These are phyloP conservation scores for Meteorus cinctellus DNA, from an alignment of 2,888 invertebrate genomes.

Conservation along the genomic window DNA sequence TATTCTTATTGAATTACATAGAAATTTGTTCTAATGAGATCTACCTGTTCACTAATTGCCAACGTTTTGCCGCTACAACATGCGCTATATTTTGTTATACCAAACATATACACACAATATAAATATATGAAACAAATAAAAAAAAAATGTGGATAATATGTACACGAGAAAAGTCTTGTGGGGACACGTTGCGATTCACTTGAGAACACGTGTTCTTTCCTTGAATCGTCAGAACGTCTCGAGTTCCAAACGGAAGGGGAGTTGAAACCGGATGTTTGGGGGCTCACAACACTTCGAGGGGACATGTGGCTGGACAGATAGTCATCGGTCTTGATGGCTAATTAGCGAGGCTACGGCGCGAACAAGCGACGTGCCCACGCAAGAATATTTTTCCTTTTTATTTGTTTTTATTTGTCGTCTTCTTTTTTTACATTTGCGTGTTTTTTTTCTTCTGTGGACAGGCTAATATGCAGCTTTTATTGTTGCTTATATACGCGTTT, in stretches of 20 bases:
- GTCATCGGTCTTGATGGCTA: conserved; percentile 68
- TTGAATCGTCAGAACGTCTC: conserved; percentile 57
- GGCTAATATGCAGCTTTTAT: conserved; percentile 10
- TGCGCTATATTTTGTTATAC: not conserved
- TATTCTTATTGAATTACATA: not conserved
- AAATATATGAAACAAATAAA: not conserved
- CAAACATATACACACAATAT: not conserved
- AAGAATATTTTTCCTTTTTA: conserved; percentile 58
- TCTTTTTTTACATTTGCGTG: conserved; percentile 38
- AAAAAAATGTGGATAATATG: conserved; percentile 1
- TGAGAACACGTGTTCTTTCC: conserved; percentile 54
- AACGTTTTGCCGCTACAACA: conserved; percentile 9
- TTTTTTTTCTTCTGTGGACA: conserved; percentile 9
- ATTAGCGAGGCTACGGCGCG: conserved; percentile 67
- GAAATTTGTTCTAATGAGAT: conserved; percentile 14
- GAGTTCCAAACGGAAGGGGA: conserved; percentile 55
- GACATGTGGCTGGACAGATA: conserved; percentile 69
- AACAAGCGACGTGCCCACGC: conserved; percentile 60
- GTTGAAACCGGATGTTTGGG: conserved; percentile 66
- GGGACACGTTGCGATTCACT: conserved; percentile 35
- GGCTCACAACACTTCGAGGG: conserved; percentile 60
- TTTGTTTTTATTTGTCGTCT: conserved; percentile 49
- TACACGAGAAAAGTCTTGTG: conserved; percentile 24
- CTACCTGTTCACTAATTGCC: conserved; percentile 6
- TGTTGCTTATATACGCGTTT: not conserved